Percentiles rank a stretch among this genome's conserved stretches.
phyloP scores from a whole-genome alignment of 2,113 vertebrate species.

The Pluvialis apricaria region DNA sequence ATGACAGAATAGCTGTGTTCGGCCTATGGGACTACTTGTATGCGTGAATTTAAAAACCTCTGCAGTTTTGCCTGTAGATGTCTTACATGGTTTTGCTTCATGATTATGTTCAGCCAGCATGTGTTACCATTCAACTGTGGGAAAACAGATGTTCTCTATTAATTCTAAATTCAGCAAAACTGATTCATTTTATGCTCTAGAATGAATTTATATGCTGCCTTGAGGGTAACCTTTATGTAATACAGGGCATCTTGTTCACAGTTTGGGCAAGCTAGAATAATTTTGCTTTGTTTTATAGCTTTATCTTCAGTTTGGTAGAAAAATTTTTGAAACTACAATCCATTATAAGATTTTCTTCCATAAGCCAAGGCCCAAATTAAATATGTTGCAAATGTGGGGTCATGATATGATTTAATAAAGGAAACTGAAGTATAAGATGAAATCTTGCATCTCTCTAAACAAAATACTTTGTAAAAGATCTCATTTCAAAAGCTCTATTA shows the following conservation, averaged over 20 bases:
- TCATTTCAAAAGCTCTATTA: neutral
- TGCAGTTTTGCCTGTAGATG: neutral
- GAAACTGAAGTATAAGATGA: neutral
- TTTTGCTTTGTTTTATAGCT: neutral
- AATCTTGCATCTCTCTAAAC: neutral
- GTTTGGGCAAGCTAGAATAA: neutral
- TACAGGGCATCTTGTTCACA: neutral
- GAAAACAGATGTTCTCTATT: slow-evolving; percentile 36
- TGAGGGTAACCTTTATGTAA: neutral
- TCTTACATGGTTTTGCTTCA: neutral
- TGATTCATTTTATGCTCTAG: slow-evolving; percentile 20
- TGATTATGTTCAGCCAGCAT: neutral
- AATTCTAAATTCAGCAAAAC: slow-evolving; percentile 39
- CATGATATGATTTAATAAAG: neutral
- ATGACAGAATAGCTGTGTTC: neutral
- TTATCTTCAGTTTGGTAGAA: neutral
- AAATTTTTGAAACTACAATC: neutral
- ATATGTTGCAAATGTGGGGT: neutral
- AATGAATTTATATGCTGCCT: slow-evolving; percentile 26
- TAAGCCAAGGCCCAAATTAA: neutral
- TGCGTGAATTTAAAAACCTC: neutral
- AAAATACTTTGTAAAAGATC: neutral
- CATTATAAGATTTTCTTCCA: neutral
- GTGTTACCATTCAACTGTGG: neutral
- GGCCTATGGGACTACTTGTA: neutral